Percentiles rank a stretch among this genome's conserved stretches.
Conservation (phyloP, 1,140 invertebrate species). For the Cecropterus lyciades region DNA sequence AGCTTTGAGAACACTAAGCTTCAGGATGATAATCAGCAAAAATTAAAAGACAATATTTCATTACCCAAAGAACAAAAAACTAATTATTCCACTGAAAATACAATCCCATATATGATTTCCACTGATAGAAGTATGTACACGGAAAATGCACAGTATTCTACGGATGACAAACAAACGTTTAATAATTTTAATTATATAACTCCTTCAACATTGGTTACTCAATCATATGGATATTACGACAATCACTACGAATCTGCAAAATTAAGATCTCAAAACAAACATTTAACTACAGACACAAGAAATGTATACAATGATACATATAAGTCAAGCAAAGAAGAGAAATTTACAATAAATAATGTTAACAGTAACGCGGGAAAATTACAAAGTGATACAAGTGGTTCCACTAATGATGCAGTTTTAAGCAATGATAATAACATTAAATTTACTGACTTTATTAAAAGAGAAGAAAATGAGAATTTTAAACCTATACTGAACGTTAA, state of each 20-base stretch:
- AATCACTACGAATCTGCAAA: conserved; percentile 52
- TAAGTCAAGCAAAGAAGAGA: neutral
- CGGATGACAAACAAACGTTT: conserved; percentile 9
- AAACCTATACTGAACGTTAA: conserved; percentile 49
- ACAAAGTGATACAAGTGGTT: neutral
- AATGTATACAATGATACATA: conserved; percentile 5
- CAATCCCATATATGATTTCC: conserved; percentile 5
- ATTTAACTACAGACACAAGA: conserved; percentile 2
- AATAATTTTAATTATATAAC: conserved; percentile 50
- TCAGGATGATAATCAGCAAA: conserved; percentile 1
- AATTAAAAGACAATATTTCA: conserved; percentile 14
- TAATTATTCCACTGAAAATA: conserved; percentile 23
- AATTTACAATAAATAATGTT: neutral
- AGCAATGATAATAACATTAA: conserved; percentile 28
- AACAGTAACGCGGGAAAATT: neutral
- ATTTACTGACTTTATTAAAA: conserved; percentile 44
- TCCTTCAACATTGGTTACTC: conserved; percentile 55
- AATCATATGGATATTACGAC: conserved; percentile 60
- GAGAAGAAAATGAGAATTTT: conserved; percentile 52
- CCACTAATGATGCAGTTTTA: conserved; percentile 4
- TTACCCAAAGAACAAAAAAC: conserved; percentile 14
- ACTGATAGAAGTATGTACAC: conserved; percentile 9
- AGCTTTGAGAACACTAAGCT: conserved; percentile 14
- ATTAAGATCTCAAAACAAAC: conserved; percentile 35
- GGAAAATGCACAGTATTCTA: conserved; percentile 19